phyloP scores from a whole-genome alignment of 1,140 invertebrate species.

The Conopomorpha cramerella region DNA sequence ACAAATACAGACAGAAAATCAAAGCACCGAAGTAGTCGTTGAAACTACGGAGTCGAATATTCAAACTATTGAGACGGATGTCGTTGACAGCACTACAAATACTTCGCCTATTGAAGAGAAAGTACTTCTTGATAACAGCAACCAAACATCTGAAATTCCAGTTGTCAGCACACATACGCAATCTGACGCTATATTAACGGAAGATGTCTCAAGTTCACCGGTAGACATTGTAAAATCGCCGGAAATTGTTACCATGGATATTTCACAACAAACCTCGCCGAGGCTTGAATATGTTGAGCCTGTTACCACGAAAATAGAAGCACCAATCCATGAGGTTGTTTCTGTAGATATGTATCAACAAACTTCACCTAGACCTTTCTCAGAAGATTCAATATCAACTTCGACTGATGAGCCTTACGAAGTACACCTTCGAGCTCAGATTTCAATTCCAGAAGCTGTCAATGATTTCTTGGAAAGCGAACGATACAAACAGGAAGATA shows the following conservation, averaged over 20 bases:
- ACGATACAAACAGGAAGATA: slow-evolving; percentile 19
- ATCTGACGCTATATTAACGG: too few relatives aligned
- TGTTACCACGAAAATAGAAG: too few relatives aligned
- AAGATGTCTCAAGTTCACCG: too few relatives aligned
- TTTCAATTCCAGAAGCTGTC: slow-evolving; percentile 61
- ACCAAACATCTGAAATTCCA: slow-evolving; percentile 48
- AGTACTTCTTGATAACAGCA: slow-evolving; percentile 47
- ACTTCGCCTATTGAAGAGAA: slow-evolving; percentile 34
- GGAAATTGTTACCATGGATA: too few relatives aligned
- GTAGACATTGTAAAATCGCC: too few relatives aligned
- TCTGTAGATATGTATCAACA: slow-evolving; percentile 49
- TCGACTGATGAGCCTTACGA: slow-evolving; percentile 67
- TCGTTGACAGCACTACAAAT: slow-evolving; percentile 38
- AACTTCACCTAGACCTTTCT: slow-evolving; percentile 57
- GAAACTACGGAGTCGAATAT: slow-evolving; percentile 41
- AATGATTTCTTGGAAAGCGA: slow-evolving; percentile 38
- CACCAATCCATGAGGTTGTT: slow-evolving; percentile 19
- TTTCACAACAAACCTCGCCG: slow-evolving; percentile 31
- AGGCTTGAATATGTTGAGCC: slow-evolving; percentile 12
- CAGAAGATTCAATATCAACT: slow-evolving; percentile 42
- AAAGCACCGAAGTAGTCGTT: slow-evolving; percentile 31
- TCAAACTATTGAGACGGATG: slow-evolving; percentile 50
- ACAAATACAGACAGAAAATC: slow-evolving; percentile 37
- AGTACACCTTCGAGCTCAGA: slow-evolving; percentile 64
- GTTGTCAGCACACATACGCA: slow-evolving; percentile 31